phyloP scores from a whole-genome alignment of 1,140 invertebrate genomes.

The Chrysopa pallens region DNA sequence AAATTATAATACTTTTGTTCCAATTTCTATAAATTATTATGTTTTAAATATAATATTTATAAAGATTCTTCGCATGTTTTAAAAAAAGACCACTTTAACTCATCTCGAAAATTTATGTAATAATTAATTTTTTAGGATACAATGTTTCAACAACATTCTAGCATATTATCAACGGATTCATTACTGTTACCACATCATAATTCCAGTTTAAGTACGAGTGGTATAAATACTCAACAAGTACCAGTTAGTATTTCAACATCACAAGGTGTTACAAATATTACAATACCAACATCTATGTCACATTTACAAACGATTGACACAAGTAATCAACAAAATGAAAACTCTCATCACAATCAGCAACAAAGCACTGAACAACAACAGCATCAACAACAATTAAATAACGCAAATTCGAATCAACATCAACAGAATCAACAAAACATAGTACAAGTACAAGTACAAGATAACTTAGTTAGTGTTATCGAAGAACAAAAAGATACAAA shows the following conservation, averaged over 20 bases:
- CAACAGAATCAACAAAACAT: slow-evolving; percentile 11
- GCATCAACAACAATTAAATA: background rate
- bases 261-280: slow-evolving; percentile 18
- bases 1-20: too few relatives aligned
- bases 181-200: slow-evolving; percentile 17
- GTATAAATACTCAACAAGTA: slow-evolving; percentile 11
- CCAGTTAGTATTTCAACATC: slow-evolving; percentile 18
- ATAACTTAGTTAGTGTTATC: slow-evolving; percentile 22
- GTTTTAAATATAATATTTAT: too few relatives aligned
- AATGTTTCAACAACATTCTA: slow-evolving; percentile 17
- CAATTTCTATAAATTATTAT: too few relatives aligned
- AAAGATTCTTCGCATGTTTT: too few relatives aligned
- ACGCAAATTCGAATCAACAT: background rate
- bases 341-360: slow-evolving; percentile 13
- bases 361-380: slow-evolving; percentile 15
- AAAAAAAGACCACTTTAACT: background rate
- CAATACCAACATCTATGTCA: slow-evolving; percentile 20
- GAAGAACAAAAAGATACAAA: slow-evolving; percentile 19
- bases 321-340: slow-evolving; percentile 19
- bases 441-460: slow-evolving; percentile 23
- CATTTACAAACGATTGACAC: slow-evolving; percentile 21
- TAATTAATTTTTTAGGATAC: slow-evolving; percentile 13
- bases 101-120: background rate
- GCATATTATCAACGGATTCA: slow-evolving; percentile 18
- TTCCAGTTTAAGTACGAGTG: background rate